Percentiles rank a stretch among this genome's conserved stretches.
Conservation (phyloP, 2,797 vertebrate species). For the Rhinogobio ventralis region DNA sequence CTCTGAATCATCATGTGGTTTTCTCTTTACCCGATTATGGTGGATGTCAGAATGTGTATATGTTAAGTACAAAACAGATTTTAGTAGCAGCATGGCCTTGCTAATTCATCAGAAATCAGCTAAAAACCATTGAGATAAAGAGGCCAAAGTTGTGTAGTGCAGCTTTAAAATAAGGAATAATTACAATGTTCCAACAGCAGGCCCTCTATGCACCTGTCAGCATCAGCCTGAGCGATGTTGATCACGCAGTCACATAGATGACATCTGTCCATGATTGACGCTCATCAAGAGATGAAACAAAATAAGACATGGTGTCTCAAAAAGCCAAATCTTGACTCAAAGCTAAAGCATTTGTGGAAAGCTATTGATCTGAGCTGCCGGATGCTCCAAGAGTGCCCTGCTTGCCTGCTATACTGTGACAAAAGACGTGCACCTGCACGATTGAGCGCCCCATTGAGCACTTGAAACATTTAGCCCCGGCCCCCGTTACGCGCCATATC, state of each 20-base stretch:
- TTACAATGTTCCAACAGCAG: background rate
- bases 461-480: conserved; percentile 36
- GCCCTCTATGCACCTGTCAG: conserved; percentile 1
- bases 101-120: background rate
- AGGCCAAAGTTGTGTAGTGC: background rate
- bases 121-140: background rate
- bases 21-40: background rate
- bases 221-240: background rate
- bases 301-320: conserved; percentile 23
- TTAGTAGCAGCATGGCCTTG: background rate
- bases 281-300: background rate
- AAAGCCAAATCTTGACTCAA: conserved; percentile 7
- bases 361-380: conserved; percentile 24
- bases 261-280: conserved; percentile 7
- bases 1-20: background rate
- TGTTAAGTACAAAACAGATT: background rate
- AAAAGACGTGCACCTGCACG: conserved; percentile 34
- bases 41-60: background rate
- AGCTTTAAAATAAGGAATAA: conserved; percentile 11
- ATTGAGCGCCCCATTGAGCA: conserved; percentile 22
- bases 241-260: background rate
- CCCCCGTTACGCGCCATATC: background rate
- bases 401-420: conserved; percentile 26
- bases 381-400: conserved; percentile 2
- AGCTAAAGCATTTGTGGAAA: conserved; percentile 10